Evolutionary conservation across 2,113 vertebrate genomes (phyloP).

Genomic region (Plecturocebus donacophilus): DNA sequence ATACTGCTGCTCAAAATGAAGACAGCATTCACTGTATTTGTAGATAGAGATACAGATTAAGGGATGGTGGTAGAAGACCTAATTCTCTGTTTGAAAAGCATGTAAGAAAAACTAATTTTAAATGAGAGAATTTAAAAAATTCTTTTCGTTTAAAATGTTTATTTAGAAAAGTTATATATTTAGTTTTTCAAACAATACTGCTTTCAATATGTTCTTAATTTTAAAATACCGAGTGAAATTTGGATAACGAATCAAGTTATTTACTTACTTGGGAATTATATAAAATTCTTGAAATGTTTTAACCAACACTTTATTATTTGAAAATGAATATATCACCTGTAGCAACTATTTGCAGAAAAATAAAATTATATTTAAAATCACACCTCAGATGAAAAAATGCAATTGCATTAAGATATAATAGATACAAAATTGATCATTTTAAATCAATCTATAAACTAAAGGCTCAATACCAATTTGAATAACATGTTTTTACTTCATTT

Average conservation of each 20-base stretch:
- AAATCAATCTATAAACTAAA: background rate
- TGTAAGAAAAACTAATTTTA: background rate
- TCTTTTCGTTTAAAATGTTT: background rate
- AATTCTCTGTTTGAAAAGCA: background rate
- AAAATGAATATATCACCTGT: constrained; percentile 21
- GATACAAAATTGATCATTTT: background rate
- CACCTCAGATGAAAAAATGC: background rate
- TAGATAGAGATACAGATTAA: background rate
- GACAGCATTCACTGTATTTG: background rate
- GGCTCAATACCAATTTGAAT: background rate
- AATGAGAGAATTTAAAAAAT: background rate
- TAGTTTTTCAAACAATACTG: background rate
- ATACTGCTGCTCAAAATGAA: accelerated
- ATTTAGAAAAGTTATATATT: background rate
- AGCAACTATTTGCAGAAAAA: constrained; percentile 32
- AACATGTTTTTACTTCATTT: background rate
- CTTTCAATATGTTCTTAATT: background rate
- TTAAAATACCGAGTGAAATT: constrained; percentile 16
- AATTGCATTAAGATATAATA: background rate
- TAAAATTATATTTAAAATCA: constrained; percentile 29
- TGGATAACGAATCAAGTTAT: constrained; percentile 16
- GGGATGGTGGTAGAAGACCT: background rate
- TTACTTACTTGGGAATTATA: background rate
- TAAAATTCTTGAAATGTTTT: constrained; percentile 1
- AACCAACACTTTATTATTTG: constrained; percentile 4